Evolutionary conservation across 1,140 invertebrate species (phyloP).

Genomic region (Ephestia elutella): DNA sequence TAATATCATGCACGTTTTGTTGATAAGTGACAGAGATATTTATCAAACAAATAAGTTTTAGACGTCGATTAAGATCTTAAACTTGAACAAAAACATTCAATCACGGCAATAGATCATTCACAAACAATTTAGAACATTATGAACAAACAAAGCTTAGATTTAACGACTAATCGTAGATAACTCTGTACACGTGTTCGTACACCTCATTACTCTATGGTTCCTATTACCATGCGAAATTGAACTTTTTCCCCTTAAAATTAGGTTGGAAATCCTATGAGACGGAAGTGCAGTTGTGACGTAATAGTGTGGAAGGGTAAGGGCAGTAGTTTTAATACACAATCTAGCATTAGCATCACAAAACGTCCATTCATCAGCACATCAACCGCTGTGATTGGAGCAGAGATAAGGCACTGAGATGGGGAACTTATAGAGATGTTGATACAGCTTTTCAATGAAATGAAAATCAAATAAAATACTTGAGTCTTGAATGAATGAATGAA

Average conservation of each 20-base stretch:
- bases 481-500: too few species aligned
- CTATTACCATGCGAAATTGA: background rate
- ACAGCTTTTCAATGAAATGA: conserved; percentile 10
- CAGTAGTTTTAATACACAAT: conserved; percentile 43
- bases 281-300: background rate
- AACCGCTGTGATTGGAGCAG: conserved; percentile 41
- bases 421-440: conserved; percentile 36
- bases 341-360: conserved; percentile 64
- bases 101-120: conserved; percentile 55
- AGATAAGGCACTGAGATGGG: conserved; percentile 38
- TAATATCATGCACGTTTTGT: too few species aligned
- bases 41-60: too few species aligned
- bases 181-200: conserved; percentile 50
- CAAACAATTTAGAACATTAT: conserved; percentile 43
- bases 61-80: too few species aligned
- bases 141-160: conserved; percentile 33
- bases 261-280: background rate
- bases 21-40: too few species aligned
- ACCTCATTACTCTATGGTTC: conserved; percentile 30
- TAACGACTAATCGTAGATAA: conserved; percentile 55
- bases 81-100: conserved; percentile 18
- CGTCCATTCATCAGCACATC: conserved; percentile 60
- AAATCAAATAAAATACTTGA: background rate
- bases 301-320: background rate
- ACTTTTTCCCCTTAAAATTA: background rate